Evolutionary conservation across 2,113 vertebrate genomes (phyloP).

Genomic region (Dissostichus mawsoni): DNA sequence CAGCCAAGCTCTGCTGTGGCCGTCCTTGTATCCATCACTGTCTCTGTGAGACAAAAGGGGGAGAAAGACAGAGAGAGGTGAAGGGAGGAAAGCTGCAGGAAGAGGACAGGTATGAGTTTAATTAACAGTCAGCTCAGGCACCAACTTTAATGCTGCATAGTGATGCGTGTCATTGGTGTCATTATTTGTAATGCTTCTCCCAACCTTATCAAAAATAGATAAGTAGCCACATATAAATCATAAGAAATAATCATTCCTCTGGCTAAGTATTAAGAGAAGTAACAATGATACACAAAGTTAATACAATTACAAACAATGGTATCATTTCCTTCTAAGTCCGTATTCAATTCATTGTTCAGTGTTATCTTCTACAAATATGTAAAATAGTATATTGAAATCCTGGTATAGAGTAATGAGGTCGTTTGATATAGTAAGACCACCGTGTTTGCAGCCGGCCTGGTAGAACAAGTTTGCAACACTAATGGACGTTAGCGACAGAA

Average conservation of each 20-base stretch:
- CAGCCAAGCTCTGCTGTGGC: slow-evolving; percentile 96
- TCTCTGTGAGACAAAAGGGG: slow-evolving; percentile 85
- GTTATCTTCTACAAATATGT: background rate
- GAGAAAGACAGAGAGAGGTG: slow-evolving; percentile 34
- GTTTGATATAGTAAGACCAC: too few species aligned
- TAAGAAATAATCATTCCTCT: slow-evolving; percentile 16
- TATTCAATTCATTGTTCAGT: background rate
- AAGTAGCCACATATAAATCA: slow-evolving; percentile 8
- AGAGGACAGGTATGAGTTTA: slow-evolving; percentile 54
- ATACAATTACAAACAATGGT: background rate
- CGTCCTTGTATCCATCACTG: slow-evolving; percentile 96
- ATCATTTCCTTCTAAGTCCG: background rate
- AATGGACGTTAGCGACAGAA: background rate
- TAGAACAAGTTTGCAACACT: background rate
- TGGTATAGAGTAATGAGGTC: background rate
- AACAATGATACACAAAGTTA: slow-evolving; percentile 4
- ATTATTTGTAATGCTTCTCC: background rate
- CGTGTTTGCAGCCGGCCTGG: background rate
- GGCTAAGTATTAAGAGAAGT: slow-evolving; percentile 11
- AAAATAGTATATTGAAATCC: background rate
- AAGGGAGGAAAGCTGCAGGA: slow-evolving; percentile 19
- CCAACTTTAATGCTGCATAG: slow-evolving; percentile 36
- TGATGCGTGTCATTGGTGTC: slow-evolving; percentile 39
- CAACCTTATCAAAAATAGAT: slow-evolving; percentile 8
- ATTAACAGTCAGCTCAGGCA: slow-evolving; percentile 54